Conservation (phyloP, 2,888 invertebrate species). For the Amphipoea lucens region DNA sequence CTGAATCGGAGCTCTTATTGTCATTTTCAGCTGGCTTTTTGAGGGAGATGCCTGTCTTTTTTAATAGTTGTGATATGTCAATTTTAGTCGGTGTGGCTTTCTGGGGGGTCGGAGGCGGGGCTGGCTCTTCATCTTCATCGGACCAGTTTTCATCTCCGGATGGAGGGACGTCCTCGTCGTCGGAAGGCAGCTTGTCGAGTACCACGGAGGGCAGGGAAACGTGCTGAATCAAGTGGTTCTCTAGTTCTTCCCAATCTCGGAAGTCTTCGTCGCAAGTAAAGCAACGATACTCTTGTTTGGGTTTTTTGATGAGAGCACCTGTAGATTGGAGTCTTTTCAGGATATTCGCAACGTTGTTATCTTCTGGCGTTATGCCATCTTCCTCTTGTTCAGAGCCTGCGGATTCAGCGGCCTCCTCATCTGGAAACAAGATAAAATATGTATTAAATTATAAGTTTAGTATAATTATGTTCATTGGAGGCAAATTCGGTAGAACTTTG, state of each 20-base stretch:
- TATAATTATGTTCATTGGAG: not conserved
- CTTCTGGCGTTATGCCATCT: conserved; percentile 64
- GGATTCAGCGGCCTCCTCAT: conserved; percentile 75
- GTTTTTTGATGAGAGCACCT: conserved; percentile 75
- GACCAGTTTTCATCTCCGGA: conserved; percentile 87
- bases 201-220: conserved; percentile 89
- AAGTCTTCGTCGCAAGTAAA: conserved; percentile 89
- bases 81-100: conserved; percentile 82
- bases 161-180: conserved; percentile 85
- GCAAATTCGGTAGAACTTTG: not conserved
- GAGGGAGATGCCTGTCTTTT: conserved; percentile 82
- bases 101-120: conserved; percentile 68
- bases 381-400: conserved; percentile 72
- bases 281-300: conserved; percentile 85
- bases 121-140: conserved; percentile 84
- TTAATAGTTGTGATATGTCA: conserved; percentile 84
- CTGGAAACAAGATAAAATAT: conserved; percentile 62
- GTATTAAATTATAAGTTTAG: conserved; percentile 1
- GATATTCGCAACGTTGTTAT: conserved; percentile 79
- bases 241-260: conserved; percentile 83
- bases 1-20: conserved; percentile 76
- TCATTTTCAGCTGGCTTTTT: conserved; percentile 79
- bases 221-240: conserved; percentile 90
- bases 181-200: conserved; percentile 88
- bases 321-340: conserved; percentile 82